These are phyloP conservation scores for Pristionchus exspectatus DNA, from an alignment of 2,888 invertebrate species.

Conservation along the genomic window DNA sequence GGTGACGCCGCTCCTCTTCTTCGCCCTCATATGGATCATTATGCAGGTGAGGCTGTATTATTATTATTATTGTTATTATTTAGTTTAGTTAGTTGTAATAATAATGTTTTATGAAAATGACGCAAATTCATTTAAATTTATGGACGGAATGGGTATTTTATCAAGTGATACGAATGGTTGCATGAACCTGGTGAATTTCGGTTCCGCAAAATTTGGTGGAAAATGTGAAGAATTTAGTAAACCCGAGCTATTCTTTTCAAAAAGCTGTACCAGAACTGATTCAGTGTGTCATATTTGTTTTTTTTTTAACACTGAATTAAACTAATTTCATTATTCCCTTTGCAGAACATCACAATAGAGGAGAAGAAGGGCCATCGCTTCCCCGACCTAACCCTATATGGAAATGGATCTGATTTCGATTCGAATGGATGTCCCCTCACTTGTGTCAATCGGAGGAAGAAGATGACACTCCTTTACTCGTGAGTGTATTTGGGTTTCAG, in stretches of 20 bases:
- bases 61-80: background rate
- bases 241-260: too few species aligned
- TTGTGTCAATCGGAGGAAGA: slow-evolving; percentile 31
- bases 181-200: too few species aligned
- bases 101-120: too few species aligned
- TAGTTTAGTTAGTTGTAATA: background rate
- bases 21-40: slow-evolving; percentile 61
- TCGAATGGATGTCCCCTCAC: slow-evolving; percentile 52
- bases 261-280: too few species aligned
- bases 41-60: background rate
- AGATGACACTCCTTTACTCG: slow-evolving; percentile 41
- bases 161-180: too few species aligned
- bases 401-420: slow-evolving; percentile 46
- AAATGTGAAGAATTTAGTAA: too few species aligned
- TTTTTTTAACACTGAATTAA: background rate
- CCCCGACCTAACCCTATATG: slow-evolving; percentile 43
- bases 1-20: slow-evolving; percentile 66
- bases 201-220: too few species aligned
- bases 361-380: background rate
- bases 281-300: background rate
- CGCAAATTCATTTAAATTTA: too few species aligned
- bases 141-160: too few species aligned
- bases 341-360: slow-evolving; percentile 22
- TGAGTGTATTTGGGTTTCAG: background rate
- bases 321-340: background rate